Conservation (phyloP, 2,888 invertebrate species). For the Octonoba sinensis region DNA sequence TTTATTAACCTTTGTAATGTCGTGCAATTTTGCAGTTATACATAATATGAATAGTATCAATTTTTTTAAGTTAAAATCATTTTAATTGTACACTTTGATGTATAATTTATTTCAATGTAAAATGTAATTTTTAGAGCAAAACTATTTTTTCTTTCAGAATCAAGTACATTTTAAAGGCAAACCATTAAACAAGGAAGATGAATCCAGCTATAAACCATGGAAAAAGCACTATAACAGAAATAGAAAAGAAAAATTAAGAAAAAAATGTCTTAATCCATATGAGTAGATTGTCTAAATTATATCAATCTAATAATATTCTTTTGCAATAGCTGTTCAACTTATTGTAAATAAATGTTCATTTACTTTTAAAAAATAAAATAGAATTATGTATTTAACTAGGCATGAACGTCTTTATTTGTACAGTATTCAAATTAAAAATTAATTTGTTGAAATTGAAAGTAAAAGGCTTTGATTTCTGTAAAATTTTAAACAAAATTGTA, state of each 20-base stretch:
- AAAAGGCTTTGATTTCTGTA: no score
- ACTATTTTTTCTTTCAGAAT: no score
- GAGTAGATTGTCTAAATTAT: not conserved
- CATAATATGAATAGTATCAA: no score
- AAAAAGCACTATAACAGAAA: conserved; percentile 90
- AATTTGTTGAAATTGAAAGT: no score
- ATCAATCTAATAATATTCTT: not conserved
- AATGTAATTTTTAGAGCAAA: no score
- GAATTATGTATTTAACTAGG: not conserved
- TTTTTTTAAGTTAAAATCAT: no score
- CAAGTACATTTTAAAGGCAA: conserved; percentile 41
- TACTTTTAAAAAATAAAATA: not conserved
- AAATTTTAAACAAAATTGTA: no score
- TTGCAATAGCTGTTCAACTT: not conserved
- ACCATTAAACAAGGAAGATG: not conserved
- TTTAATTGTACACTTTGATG: no score
- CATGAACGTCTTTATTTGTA: not conserved
- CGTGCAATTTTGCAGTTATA: no score
- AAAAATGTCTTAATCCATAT: conserved; percentile 76
- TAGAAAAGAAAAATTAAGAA: conserved; percentile 90
- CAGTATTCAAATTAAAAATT: no score
- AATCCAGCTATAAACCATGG: conserved; percentile 80
- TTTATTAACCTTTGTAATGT: no score
- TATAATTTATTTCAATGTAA: no score
- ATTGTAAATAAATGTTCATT: not conserved